These are phyloP conservation scores for Diceros bicornis DNA, from an alignment of 2,797 vertebrate species.

Conservation along the genomic window DNA sequence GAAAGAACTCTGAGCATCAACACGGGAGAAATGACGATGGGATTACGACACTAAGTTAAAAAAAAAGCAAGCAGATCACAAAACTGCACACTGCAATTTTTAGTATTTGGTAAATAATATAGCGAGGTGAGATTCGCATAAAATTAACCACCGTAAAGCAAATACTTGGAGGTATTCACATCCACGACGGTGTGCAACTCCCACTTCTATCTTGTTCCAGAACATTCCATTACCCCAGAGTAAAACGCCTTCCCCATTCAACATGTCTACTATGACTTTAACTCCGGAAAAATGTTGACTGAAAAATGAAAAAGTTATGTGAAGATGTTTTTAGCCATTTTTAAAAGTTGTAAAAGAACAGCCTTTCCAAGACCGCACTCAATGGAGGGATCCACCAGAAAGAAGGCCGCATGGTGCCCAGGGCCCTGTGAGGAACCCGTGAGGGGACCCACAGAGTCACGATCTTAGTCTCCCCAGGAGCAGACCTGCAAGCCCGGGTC, in stretches of 20 bases:
- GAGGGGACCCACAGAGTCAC: neutral
- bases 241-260: neutral
- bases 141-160: neutral
- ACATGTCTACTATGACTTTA: neutral
- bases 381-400: neutral
- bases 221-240: neutral
- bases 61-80: no score
- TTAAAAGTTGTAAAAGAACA: neutral
- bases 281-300: neutral
- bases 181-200: rapidly evolving
- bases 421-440: neutral
- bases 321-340: neutral
- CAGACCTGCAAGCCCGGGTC: rapidly evolving
- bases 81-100: rapidly evolving
- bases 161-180: no score
- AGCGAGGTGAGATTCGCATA: neutral
- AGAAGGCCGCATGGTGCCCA: neutral
- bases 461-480: neutral
- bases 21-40: neutral
- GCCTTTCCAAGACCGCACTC: neutral
- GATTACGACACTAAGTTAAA: no score
- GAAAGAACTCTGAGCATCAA: neutral
- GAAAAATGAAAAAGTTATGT: no score
- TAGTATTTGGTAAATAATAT: neutral
- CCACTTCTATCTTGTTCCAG: neutral